These are phyloP conservation scores for Anseranas semipalmata DNA, from an alignment of 2,113 vertebrate genomes.

Conservation along the genomic window DNA sequence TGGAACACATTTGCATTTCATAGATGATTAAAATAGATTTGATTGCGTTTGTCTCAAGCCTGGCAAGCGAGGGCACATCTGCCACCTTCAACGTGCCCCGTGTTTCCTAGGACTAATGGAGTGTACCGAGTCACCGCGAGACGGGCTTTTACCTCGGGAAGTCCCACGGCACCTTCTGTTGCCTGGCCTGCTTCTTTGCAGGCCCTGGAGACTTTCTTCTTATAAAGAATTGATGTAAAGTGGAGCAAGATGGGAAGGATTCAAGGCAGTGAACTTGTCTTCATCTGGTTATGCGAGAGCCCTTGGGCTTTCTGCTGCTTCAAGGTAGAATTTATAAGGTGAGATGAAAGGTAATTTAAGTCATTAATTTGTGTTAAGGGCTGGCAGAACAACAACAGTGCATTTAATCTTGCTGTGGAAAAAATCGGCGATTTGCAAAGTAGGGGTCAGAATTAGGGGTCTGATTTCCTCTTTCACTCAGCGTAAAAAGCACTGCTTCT, in stretches of 20 bases:
- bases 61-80: conserved; percentile 72
- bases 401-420: conserved; percentile 54
- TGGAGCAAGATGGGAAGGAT: conserved; percentile 57
- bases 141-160: conserved; percentile 43
- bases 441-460: conserved; percentile 17
- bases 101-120: conserved; percentile 64
- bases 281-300: conserved; percentile 67
- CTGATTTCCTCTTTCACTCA: conserved; percentile 17
- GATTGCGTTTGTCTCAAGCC: conserved; percentile 75
- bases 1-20: conserved; percentile 84
- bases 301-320: conserved; percentile 68
- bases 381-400: conserved; percentile 59
- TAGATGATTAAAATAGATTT: conserved; percentile 78
- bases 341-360: conserved; percentile 75
- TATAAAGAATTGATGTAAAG: conserved; percentile 71
- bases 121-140: not conserved
- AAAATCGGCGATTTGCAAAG: conserved; percentile 12
- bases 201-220: conserved; percentile 63
- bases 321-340: conserved; percentile 76
- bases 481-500: not conserved
- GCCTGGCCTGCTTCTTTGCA: conserved; percentile 31
- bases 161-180: conserved; percentile 64
- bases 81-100: conserved; percentile 20
- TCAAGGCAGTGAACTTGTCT: conserved; percentile 58
- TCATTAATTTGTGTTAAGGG: conserved; percentile 73